A percentile compares a stretch with the other conserved stretches of the same genome.
Evolutionary conservation across 2,888 invertebrate species (phyloP).

Genomic region (Himalopsyche anomala): DNA sequence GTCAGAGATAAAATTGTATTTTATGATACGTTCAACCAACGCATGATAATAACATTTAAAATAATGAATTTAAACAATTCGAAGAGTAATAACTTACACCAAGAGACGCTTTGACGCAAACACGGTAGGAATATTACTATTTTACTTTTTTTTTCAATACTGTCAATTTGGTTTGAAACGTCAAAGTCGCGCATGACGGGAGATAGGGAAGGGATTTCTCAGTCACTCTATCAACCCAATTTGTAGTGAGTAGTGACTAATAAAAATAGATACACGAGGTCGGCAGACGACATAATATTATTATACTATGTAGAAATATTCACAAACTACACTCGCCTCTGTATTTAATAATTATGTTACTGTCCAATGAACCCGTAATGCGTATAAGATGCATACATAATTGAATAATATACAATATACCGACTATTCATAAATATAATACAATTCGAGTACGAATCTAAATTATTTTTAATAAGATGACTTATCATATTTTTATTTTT

Average conservation of each 20-base stretch:
- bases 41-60: slow-evolving; percentile 14
- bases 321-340: too few species aligned
- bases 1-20: slow-evolving; percentile 20
- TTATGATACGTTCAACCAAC: slow-evolving; percentile 29
- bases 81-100: background rate
- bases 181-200: slow-evolving; percentile 25
- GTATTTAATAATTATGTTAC: too few species aligned
- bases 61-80: background rate
- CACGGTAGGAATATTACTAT: slow-evolving; percentile 2
- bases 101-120: background rate
- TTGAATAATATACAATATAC: too few species aligned
- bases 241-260: background rate
- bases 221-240: background rate
- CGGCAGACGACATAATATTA: background rate
- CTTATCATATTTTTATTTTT: too few species aligned
- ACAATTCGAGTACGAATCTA: too few species aligned
- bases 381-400: too few species aligned
- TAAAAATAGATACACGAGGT: slow-evolving; percentile 21
- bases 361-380: too few species aligned
- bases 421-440: too few species aligned
- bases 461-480: too few species aligned
- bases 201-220: background rate
- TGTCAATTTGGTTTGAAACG: background rate
- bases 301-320: background rate
- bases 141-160: background rate